These are phyloP conservation scores for Ceratosolen solmsi DNA, from an alignment of 1,140 invertebrate genomes.

Conservation along the genomic window DNA sequence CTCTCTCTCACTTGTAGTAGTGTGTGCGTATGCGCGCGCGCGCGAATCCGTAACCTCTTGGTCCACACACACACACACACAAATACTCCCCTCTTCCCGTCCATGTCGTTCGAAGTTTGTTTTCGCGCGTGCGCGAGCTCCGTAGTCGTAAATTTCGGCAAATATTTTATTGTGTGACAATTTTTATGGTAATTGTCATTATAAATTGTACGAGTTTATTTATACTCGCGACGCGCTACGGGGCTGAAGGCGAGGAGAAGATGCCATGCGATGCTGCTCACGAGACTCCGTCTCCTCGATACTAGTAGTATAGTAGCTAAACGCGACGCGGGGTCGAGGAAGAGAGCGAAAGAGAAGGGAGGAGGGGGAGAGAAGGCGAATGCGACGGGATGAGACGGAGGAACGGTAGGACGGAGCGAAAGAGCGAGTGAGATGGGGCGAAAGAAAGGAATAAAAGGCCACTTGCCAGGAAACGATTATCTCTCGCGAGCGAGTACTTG, in stretches of 20 bases:
- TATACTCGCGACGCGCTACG: conserved; percentile 57
- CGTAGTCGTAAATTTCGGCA: conserved; percentile 68
- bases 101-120: neutral
- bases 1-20: too few species aligned
- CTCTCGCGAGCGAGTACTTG: conserved; percentile 55
- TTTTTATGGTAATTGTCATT: conserved; percentile 75
- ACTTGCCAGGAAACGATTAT: conserved; percentile 48
- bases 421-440: conserved; percentile 41
- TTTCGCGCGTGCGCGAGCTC: conserved; percentile 10
- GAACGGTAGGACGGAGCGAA: conserved; percentile 44
- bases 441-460: conserved; percentile 45
- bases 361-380: conserved; percentile 43
- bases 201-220: conserved; percentile 71
- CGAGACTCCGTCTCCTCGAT: too few species aligned
- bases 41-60: conserved; percentile 21
- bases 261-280: too few species aligned
- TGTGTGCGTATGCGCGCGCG: conserved; percentile 16
- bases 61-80: too few species aligned
- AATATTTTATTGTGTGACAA: conserved; percentile 74
- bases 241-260: conserved; percentile 37
- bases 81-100: neutral
- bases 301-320: too few species aligned
- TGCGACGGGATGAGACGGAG: conserved; percentile 19
- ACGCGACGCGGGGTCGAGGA: too few species aligned
- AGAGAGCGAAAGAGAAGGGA: too few species aligned